Evolutionary conservation across 2,888 invertebrate species (phyloP).

Genomic region (Eretmocerus hayati): DNA sequence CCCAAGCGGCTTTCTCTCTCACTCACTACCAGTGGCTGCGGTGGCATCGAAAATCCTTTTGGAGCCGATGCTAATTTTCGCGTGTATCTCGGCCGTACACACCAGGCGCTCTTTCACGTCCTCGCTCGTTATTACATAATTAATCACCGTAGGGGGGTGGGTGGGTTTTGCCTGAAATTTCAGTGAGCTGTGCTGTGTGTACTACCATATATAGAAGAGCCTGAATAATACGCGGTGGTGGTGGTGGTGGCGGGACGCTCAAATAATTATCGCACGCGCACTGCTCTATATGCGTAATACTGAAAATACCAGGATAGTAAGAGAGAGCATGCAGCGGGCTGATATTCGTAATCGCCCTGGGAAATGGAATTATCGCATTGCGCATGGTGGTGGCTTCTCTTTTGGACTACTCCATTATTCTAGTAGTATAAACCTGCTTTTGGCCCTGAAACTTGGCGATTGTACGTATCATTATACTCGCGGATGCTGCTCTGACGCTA

Average conservation of each 20-base stretch:
- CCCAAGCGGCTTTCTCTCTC: no score
- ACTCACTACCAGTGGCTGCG: no score
- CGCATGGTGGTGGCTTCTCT: no score
- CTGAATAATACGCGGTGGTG: constrained; percentile 9
- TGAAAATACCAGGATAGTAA: no score
- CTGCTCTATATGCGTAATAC: no score
- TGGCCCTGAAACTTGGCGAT: no score
- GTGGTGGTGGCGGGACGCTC: constrained; percentile 5
- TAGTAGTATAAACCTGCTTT: no score
- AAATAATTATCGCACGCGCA: constrained; percentile 29
- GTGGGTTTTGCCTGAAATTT: background rate
- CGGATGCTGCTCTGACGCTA: no score
- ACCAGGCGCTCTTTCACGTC: background rate
- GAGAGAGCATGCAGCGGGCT: constrained; percentile 30
- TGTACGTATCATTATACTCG: no score
- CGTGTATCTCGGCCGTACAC: constrained; percentile 4
- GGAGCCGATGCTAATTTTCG: constrained; percentile 7
- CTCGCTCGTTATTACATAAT: constrained; percentile 16
- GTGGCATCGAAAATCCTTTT: constrained; percentile 2
- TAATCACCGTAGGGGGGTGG: constrained; percentile 15
- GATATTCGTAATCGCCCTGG: constrained; percentile 44
- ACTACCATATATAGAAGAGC: no score
- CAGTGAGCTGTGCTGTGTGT: no score
- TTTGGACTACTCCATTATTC: no score
- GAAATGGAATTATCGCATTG: constrained; percentile 45